These are phyloP conservation scores for Cyphomyrus plagiostoma DNA, from an alignment of 2,113 vertebrate species.

Conservation along the genomic window DNA sequence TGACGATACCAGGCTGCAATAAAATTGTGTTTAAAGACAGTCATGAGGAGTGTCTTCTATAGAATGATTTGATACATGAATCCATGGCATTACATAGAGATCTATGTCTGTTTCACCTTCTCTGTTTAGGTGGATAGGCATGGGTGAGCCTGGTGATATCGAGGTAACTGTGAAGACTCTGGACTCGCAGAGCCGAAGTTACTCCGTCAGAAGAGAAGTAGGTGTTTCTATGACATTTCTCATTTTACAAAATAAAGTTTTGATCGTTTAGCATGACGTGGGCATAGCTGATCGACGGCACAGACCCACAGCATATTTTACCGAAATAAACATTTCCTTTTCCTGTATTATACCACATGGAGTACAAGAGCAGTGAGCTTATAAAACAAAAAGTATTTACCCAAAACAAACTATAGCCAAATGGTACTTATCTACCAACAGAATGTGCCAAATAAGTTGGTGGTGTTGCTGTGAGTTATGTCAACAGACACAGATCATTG, in stretches of 20 bases:
- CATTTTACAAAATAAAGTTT: background rate
- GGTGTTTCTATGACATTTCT: constrained; percentile 23
- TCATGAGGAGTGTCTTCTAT: background rate
- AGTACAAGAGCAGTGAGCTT: background rate
- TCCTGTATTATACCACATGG: background rate
- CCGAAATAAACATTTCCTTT: background rate
- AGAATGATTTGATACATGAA: background rate
- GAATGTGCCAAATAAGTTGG: background rate
- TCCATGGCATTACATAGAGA: background rate
- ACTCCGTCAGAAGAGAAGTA: constrained; percentile 77
- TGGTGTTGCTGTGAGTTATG: background rate
- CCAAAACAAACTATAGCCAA: background rate
- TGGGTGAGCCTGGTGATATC: constrained; percentile 70
- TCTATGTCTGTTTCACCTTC: background rate
- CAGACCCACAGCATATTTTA: background rate
- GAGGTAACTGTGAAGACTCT: constrained; percentile 85
- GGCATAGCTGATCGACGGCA: background rate
- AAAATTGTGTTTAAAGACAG: background rate
- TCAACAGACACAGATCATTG: background rate
- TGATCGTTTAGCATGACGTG: background rate
- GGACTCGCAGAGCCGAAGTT: constrained; percentile 83
- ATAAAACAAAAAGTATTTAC: background rate
- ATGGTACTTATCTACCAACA: background rate
- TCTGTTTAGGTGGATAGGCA: constrained; percentile 24
- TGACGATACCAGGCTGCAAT: background rate